Evolutionary conservation across 2,888 invertebrate genomes (phyloP).

Genomic region (Protodeltote pygarga): DNA sequence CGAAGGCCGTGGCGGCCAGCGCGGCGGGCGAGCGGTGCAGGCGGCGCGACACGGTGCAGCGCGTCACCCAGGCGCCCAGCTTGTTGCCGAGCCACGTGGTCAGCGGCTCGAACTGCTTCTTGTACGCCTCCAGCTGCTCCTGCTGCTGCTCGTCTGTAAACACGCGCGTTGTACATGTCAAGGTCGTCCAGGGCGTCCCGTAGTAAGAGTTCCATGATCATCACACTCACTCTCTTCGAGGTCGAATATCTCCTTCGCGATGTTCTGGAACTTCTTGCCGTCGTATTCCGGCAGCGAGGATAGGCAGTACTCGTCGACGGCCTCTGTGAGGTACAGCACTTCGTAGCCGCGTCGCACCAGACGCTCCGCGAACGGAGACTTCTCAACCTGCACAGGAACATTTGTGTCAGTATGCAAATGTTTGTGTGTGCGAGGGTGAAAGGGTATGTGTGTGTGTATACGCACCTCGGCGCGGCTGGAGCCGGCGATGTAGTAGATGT

Average conservation of each 20-base stretch:
- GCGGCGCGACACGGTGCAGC: conserved; percentile 95
- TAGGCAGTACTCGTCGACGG: conserved; percentile 99
- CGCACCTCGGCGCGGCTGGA: conserved; percentile 91
- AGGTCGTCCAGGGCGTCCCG: too few relatives aligned
- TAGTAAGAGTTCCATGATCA: too few relatives aligned
- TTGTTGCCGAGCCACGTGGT: conserved; percentile 96
- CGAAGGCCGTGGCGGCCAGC: conserved; percentile 97
- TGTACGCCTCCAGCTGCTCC: conserved; percentile 92
- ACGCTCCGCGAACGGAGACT: conserved; percentile 98
- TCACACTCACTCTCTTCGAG: conserved; percentile 90
- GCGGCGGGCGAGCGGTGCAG: conserved; percentile 97
- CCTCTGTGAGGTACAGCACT: conserved; percentile 97
- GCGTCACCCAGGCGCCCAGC: conserved; percentile 91
- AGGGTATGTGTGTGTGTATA: too few relatives aligned
- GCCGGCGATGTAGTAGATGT: conserved; percentile 99
- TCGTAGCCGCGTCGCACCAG: conserved; percentile 97
- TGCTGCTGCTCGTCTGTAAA: conserved; percentile 87
- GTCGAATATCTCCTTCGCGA: conserved; percentile 98
- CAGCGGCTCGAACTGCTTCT: conserved; percentile 94
- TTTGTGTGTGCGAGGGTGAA: too few relatives aligned
- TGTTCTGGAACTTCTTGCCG: conserved; percentile 99
- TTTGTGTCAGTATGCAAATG: conserved; percentile 81
- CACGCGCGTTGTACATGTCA: too few relatives aligned
- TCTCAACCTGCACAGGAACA: conserved; percentile 89
- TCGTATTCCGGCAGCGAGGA: conserved; percentile 99